phyloP scores from a whole-genome alignment of 2,888 invertebrate species.

The Phytoseiulus persimilis region DNA sequence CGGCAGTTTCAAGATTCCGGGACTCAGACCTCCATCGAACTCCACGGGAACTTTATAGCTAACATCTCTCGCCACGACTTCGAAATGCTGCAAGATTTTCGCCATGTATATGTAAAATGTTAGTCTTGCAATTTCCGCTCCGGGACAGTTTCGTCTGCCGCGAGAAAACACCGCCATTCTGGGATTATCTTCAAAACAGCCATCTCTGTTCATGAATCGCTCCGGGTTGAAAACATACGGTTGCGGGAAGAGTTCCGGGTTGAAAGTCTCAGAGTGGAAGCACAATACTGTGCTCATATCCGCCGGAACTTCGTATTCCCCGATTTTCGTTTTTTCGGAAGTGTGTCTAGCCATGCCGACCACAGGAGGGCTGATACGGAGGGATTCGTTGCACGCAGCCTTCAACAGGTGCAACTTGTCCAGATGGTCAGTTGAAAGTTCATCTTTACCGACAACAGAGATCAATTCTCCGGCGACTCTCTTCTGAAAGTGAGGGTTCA shows the following conservation, averaged over 20 bases:
- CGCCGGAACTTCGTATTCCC: background rate
- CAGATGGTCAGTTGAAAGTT: background rate
- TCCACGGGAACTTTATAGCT: background rate
- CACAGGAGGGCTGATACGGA: background rate
- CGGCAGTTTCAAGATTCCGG: background rate
- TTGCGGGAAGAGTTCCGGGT: slow-evolving; percentile 12
- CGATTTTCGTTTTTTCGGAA: background rate
- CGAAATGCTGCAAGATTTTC: background rate
- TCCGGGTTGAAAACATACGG: slow-evolving; percentile 38
- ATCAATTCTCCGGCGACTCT: background rate
- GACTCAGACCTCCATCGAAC: background rate
- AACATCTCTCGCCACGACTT: background rate
- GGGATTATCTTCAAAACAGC: background rate
- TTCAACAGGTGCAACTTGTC: background rate
- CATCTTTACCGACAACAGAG: background rate
- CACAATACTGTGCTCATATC: background rate
- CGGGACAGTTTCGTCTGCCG: slow-evolving; percentile 28
- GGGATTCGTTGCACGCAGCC: background rate
- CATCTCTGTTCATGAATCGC: slow-evolving; percentile 21
- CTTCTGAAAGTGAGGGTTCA: background rate
- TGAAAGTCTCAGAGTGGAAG: slow-evolving; percentile 12
- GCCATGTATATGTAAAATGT: background rate
- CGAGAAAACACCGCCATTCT: slow-evolving; percentile 36
- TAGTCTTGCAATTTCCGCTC: background rate
- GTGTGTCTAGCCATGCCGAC: background rate